A percentile compares a stretch with the other conserved stretches of the same genome.
phyloP scores from a whole-genome alignment of 2,888 invertebrate species.

The Chalcis sispes region DNA sequence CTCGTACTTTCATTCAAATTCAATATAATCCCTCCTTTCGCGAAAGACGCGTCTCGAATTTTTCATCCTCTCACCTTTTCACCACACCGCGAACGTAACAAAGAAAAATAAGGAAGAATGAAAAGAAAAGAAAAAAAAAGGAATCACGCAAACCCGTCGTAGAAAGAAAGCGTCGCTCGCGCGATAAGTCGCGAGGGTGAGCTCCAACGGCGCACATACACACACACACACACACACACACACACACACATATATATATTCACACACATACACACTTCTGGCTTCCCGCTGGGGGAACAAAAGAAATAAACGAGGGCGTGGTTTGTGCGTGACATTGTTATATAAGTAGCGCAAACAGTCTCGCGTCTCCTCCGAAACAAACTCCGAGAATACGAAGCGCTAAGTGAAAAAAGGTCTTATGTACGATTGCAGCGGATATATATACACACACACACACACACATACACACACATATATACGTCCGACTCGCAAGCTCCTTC shows the following conservation, averaged over 20 bases:
- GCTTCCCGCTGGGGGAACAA: constrained; percentile 72
- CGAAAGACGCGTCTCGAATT: neutral
- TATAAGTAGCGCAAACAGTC: constrained; percentile 72
- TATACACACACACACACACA: too few relatives aligned
- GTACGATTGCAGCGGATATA: constrained; percentile 46
- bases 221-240: neutral
- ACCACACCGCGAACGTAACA: neutral
- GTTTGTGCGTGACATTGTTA: constrained; percentile 74
- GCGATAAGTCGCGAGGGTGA: neutral
- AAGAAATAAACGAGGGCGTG: constrained; percentile 74
- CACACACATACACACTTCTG: constrained; percentile 63
- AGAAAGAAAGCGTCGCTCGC: neutral
- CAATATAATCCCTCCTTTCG: constrained; percentile 23
- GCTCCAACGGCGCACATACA: neutral
- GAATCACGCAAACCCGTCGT: neutral
- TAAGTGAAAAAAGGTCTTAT: constrained; percentile 63
- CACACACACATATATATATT: neutral
- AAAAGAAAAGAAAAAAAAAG: constrained; percentile 2
- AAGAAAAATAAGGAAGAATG: neutral
- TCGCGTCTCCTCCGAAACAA: constrained; percentile 64
- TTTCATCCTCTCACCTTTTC: neutral
- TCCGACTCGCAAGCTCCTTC: constrained; percentile 38
- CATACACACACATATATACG: too few relatives aligned
- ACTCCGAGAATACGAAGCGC: constrained; percentile 55
- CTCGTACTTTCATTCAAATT: neutral